These are phyloP conservation scores for Halcyon chelicuti DNA, from an alignment of 2,797 vertebrate species.

Conservation along the genomic window DNA sequence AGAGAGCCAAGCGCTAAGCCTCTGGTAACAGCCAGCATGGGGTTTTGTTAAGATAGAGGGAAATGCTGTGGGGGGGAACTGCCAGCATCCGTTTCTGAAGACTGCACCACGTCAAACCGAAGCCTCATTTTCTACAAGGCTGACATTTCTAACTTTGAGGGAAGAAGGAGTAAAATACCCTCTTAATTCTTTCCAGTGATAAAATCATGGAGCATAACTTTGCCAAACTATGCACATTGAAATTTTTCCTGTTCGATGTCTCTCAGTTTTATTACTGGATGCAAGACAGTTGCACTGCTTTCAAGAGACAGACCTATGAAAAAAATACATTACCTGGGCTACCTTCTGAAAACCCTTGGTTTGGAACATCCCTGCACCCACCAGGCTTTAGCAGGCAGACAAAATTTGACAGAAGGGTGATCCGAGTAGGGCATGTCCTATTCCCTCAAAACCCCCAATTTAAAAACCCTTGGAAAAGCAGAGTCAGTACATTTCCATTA, in stretches of 20 bases:
- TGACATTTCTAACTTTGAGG: not conserved
- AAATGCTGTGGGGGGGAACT: not conserved
- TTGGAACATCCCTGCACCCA: not conserved
- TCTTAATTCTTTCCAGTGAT: not conserved
- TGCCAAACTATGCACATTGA: not conserved
- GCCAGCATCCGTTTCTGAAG: not conserved
- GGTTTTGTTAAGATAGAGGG: not conserved
- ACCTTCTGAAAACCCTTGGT: not conserved
- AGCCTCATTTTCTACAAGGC: not conserved
- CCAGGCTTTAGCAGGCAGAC: not conserved
- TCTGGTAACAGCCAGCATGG: not conserved
- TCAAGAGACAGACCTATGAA: not conserved
- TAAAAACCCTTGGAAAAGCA: not conserved
- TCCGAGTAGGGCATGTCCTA: not conserved
- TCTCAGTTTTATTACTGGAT: not conserved
- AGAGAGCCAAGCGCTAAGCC: not conserved
- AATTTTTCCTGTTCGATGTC: not conserved
- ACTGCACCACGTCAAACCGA: not conserved
- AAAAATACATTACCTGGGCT: not conserved
- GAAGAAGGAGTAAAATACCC: not conserved
- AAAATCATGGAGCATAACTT: not conserved
- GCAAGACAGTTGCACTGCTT: not conserved
- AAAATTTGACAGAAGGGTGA: not conserved
- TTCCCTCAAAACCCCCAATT: not conserved
- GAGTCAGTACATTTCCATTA: not conserved